Evolutionary conservation across 1,140 invertebrate species (phyloP).

Genomic region (Epicauta chinensis): DNA sequence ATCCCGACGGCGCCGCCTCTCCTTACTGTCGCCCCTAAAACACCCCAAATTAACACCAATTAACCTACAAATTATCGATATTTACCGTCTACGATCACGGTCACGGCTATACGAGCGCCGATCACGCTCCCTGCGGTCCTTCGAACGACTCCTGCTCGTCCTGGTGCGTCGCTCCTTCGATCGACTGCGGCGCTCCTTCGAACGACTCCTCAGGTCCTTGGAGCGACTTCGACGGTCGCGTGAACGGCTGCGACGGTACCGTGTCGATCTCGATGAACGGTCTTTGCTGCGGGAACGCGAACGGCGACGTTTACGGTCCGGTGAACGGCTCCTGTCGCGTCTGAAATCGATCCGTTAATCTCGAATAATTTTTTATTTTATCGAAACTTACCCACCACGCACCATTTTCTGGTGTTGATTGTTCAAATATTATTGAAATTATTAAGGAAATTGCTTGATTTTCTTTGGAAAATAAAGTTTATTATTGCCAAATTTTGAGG

Average conservation of each 20-base stretch:
- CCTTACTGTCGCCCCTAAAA: conserved; percentile 47
- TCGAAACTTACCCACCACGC: conserved; percentile 28
- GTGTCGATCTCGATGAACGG: conserved; percentile 43
- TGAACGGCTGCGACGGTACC: conserved; percentile 43
- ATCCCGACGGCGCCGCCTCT: conserved; percentile 31
- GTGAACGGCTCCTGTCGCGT: conserved; percentile 47
- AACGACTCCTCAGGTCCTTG: conserved; percentile 40
- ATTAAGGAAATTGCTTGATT: neutral
- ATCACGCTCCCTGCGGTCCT: conserved; percentile 39
- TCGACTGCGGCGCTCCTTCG: conserved; percentile 44
- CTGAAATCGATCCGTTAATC: conserved; percentile 40
- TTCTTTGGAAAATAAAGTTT: neutral
- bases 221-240: conserved; percentile 36
- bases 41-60: conserved; percentile 22
- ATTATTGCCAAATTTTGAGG: too few relatives aligned
- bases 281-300: conserved; percentile 58
- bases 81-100: conserved; percentile 45
- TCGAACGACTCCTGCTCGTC: conserved; percentile 40
- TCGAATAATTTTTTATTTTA: conserved; percentile 15
- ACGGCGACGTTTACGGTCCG: conserved; percentile 55
- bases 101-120: conserved; percentile 37
- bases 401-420: conserved; percentile 18
- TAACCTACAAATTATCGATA: conserved; percentile 8
- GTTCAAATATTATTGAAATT: neutral
- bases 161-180: conserved; percentile 46